phyloP scores from a whole-genome alignment of 2,888 invertebrate species.

The Nomada ruficornis region DNA sequence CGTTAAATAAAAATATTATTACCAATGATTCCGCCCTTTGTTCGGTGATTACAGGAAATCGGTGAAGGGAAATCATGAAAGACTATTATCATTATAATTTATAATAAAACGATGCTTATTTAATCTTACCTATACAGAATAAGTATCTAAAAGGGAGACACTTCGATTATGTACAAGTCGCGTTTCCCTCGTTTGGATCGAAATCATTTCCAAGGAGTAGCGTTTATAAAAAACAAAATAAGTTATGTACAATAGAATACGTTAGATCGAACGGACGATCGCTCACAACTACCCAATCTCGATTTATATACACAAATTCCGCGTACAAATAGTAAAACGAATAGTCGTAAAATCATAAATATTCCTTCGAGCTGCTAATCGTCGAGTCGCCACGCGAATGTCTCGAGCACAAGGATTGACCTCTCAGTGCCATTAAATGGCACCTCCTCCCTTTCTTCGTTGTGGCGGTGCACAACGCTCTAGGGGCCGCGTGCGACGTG shows the following conservation, averaged over 20 bases:
- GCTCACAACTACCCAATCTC: not conserved
- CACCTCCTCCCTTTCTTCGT: slow-evolving; percentile 77
- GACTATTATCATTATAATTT: too few relatives aligned
- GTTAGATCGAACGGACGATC: not conserved
- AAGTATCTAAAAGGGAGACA: not conserved
- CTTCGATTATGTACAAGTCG: slow-evolving; percentile 16
- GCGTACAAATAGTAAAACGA: too few relatives aligned
- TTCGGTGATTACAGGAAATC: too few relatives aligned
- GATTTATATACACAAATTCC: not conserved
- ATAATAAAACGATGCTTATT: not conserved
- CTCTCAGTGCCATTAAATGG: slow-evolving; percentile 64
- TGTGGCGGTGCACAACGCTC: slow-evolving; percentile 70
- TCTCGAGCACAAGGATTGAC: slow-evolving; percentile 69
- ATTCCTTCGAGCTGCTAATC: slow-evolving; percentile 63
- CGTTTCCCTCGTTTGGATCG: too few relatives aligned
- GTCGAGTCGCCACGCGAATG: slow-evolving; percentile 71
- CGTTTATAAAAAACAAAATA: not conserved
- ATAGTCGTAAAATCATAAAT: not conserved
- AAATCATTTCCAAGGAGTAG: slow-evolving; percentile 15
- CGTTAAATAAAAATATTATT: slow-evolving; percentile 20
- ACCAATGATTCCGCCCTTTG: too few relatives aligned
- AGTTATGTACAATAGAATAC: not conserved
- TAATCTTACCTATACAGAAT: not conserved
- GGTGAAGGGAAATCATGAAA: too few relatives aligned
- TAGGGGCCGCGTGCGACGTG: slow-evolving; percentile 53